Percentiles rank a stretch among this genome's conserved stretches.
Evolutionary conservation across 1,140 invertebrate species (phyloP).

Genomic region (Hetaerina americana): DNA sequence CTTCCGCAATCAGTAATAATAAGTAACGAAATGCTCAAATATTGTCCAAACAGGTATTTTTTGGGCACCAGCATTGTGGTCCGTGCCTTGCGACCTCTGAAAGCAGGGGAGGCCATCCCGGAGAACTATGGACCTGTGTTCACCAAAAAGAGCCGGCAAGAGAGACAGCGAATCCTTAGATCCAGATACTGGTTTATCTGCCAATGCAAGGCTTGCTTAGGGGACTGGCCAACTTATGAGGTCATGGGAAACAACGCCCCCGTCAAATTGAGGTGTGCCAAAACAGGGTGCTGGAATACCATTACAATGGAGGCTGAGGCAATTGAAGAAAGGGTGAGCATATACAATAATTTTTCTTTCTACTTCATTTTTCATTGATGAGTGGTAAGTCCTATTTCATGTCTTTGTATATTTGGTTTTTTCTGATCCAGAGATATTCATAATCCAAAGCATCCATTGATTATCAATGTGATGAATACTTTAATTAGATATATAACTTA

Average conservation of each 20-base stretch:
- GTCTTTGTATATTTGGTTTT: too few species aligned
- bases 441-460: too few species aligned
- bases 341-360: too few species aligned
- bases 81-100: slow-evolving; percentile 46
- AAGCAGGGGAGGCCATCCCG: slow-evolving; percentile 47
- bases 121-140: slow-evolving; percentile 82
- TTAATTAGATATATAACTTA: too few species aligned
- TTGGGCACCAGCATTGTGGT: slow-evolving; percentile 57
- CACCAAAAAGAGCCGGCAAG: slow-evolving; percentile 43
- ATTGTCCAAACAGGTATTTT: slow-evolving; percentile 48
- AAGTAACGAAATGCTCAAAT: too few species aligned
- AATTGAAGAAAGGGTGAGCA: background rate
- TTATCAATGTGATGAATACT: too few species aligned
- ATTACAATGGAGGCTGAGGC: background rate
- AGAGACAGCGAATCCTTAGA: slow-evolving; percentile 47
- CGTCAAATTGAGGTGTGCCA: background rate
- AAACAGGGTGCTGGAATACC: background rate
- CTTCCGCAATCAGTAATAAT: too few species aligned
- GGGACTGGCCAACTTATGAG: slow-evolving; percentile 61
- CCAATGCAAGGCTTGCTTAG: slow-evolving; percentile 52
- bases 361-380: too few species aligned
- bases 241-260: background rate
- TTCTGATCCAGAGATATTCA: too few species aligned
- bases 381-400: too few species aligned
- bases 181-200: slow-evolving; percentile 73